Percentiles rank a stretch among this genome's conserved stretches.
These are phyloP conservation scores for Smutsia gigantea DNA, from an alignment of 2,797 vertebrate genomes.

Conservation along the genomic window DNA sequence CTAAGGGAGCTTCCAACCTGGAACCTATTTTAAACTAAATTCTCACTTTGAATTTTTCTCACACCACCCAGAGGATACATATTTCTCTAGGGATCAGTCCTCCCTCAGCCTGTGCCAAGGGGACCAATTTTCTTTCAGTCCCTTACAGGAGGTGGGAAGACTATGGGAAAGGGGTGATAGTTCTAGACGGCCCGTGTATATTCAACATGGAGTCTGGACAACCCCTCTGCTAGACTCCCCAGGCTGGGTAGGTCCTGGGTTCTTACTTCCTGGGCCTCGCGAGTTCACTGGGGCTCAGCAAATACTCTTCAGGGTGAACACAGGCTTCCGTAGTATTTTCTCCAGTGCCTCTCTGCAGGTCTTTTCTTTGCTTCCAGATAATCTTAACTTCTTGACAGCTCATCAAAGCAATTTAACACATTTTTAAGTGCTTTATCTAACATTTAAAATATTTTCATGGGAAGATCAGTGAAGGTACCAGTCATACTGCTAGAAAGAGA, in stretches of 20 bases:
- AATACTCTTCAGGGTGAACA: background rate
- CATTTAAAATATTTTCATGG: background rate
- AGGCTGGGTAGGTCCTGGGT: background rate
- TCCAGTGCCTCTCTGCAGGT: background rate
- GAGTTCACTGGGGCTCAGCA: background rate
- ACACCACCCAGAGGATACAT: background rate
- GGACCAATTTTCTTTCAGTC: background rate
- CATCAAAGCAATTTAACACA: background rate
- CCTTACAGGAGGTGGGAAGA: background rate
- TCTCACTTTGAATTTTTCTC: background rate
- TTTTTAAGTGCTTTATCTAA: background rate
- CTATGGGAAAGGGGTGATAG: background rate
- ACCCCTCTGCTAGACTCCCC: background rate
- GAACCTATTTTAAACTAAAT: background rate
- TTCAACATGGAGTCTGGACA: background rate
- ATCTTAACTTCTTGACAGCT: slow-evolving; percentile 1
- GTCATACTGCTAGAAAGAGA: background rate
- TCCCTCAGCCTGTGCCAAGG: background rate
- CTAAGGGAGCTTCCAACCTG: background rate
- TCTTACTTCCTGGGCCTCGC: background rate
- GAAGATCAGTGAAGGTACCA: background rate
- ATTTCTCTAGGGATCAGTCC: background rate
- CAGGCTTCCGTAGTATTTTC: background rate
- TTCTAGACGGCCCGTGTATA: background rate
- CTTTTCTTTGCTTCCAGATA: background rate